A percentile compares a stretch with the other conserved stretches of the same genome.
These are phyloP conservation scores for Pammene fasciana DNA, from an alignment of 2,888 invertebrate species.

Conservation along the genomic window DNA sequence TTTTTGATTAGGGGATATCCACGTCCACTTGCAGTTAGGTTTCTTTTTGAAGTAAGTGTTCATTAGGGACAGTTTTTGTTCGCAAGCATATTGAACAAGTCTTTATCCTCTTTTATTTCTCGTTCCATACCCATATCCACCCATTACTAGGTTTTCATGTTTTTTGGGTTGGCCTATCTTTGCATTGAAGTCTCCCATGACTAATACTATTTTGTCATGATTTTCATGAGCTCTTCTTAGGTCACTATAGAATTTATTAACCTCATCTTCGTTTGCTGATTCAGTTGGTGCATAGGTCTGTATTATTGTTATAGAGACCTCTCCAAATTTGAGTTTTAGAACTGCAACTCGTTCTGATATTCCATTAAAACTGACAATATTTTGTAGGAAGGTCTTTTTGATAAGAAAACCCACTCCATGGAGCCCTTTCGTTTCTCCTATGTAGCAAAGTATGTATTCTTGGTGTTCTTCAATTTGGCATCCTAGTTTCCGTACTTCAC, in stretches of 20 bases:
- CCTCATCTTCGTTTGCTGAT: neutral
- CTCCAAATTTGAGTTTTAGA: neutral
- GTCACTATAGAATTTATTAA: neutral
- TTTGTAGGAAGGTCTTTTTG: too few species aligned
- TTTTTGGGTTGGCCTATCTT: neutral
- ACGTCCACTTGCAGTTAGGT: too few species aligned
- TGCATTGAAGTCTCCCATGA: neutral
- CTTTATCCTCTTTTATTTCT: neutral
- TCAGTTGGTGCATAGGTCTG: neutral
- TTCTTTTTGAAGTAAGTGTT: too few species aligned
- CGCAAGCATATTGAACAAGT: neutral
- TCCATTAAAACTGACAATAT: neutral
- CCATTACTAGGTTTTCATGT: neutral
- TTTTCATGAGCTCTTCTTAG: neutral
- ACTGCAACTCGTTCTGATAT: neutral
- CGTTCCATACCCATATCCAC: neutral
- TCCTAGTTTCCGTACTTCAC: too few species aligned
- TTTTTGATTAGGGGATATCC: too few species aligned
- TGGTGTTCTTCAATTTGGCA: too few species aligned
- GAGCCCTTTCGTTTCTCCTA: too few species aligned
- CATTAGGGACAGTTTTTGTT: conserved; percentile 1
- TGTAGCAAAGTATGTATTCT: too few species aligned
- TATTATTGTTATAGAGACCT: neutral
- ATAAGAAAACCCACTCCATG: too few species aligned
- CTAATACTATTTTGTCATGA: neutral